Evolutionary conservation across 30 jellyfish, hydroid and myxozoan species (phyloP).

Genomic region (Nemopilema nomurai): DNA sequence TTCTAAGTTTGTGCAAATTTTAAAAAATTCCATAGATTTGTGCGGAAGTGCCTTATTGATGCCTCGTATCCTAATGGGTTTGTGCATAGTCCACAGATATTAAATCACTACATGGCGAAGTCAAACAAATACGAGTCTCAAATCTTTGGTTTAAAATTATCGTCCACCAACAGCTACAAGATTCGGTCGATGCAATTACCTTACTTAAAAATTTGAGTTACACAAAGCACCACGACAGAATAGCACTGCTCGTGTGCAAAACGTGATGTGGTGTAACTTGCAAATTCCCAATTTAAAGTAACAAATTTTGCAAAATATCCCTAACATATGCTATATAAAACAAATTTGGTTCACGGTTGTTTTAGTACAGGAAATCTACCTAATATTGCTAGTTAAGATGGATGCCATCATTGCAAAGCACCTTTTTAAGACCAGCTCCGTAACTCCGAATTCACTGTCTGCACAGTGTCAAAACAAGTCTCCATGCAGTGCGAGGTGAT

Average conservation of each 20-base stretch:
- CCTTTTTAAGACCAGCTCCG: background rate
- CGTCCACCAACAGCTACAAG: background rate
- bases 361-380: background rate
- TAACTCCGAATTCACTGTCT: background rate
- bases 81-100: background rate
- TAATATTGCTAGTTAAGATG: background rate
- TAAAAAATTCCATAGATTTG: background rate
- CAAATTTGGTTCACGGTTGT: background rate
- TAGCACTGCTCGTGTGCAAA: background rate
- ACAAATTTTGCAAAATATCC: background rate
- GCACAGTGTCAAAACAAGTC: background rate
- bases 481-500: background rate
- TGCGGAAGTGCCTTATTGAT: background rate
- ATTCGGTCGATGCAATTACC: background rate
- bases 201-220: background rate
- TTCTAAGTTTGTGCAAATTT: too few relatives aligned
- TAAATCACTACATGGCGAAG: background rate
- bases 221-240: background rate
- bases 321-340: background rate
- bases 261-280: background rate
- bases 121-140: background rate
- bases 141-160: background rate
- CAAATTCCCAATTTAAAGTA: background rate
- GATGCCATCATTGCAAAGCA: background rate
- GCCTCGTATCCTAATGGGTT: background rate